A percentile compares a stretch with the other conserved stretches of the same genome.
Evolutionary conservation across 1,140 invertebrate species (phyloP).

Genomic region (Sycophila sp.): DNA sequence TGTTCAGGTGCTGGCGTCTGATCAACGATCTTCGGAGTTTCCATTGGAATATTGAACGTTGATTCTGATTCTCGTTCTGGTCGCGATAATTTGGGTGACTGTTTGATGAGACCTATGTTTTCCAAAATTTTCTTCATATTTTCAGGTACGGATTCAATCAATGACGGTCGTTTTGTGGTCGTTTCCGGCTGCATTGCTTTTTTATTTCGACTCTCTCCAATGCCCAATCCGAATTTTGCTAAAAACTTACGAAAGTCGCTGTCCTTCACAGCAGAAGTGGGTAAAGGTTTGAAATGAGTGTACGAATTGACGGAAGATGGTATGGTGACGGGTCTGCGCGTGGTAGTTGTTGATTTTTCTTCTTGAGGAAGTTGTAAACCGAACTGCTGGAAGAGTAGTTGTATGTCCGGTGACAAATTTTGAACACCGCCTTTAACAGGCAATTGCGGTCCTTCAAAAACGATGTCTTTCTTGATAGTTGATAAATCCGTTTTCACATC

Average conservation of each 20-base stretch:
- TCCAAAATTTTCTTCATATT: slow-evolving; percentile 66
- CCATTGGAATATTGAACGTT: background rate
- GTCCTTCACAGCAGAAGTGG: slow-evolving; percentile 60
- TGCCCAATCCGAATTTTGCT: slow-evolving; percentile 68
- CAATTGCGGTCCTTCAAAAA: slow-evolving; percentile 44
- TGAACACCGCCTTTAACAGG: slow-evolving; percentile 53
- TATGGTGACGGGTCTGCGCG: slow-evolving; percentile 36
- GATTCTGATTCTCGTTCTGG: slow-evolving; percentile 26
- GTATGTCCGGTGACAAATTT: slow-evolving; percentile 60
- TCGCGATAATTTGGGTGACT: slow-evolving; percentile 30
- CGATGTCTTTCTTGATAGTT: slow-evolving; percentile 49
- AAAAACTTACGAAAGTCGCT: slow-evolving; percentile 70
- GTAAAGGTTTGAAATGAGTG: slow-evolving; percentile 70
- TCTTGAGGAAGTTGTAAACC: slow-evolving; percentile 53
- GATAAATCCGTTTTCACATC: slow-evolving; percentile 19
- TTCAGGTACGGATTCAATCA: slow-evolving; percentile 65
- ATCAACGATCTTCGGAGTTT: background rate
- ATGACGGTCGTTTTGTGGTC: slow-evolving; percentile 43
- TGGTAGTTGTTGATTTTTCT: slow-evolving; percentile 41
- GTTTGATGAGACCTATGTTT: slow-evolving; percentile 64
- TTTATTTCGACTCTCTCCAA: slow-evolving; percentile 46
- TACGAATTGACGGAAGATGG: slow-evolving; percentile 62
- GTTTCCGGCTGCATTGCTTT: slow-evolving; percentile 54
- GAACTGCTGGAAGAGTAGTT: slow-evolving; percentile 58
- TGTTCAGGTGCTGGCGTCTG: slow-evolving; percentile 48